Percentiles rank a stretch among this genome's conserved stretches.
phyloP scores from a whole-genome alignment of 2,113 vertebrate genomes.

The Epinephelus lanceolatus region DNA sequence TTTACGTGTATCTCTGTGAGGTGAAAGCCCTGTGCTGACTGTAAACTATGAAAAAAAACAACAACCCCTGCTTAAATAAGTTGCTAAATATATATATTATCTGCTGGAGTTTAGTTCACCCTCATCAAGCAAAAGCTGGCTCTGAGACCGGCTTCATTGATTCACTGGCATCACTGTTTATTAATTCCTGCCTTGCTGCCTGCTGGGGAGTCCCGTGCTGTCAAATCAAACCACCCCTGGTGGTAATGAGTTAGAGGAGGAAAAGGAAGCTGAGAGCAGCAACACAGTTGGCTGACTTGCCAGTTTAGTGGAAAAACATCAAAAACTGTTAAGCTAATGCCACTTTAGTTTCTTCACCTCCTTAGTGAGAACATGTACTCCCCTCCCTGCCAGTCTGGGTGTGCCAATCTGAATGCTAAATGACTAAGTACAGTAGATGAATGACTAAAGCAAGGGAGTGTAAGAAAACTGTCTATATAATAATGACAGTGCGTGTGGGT shows the following conservation, averaged over 20 bases:
- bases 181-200: conserved; percentile 38
- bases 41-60: too few relatives aligned
- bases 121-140: not conserved
- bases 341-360: conserved; percentile 48
- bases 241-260: conserved; percentile 42
- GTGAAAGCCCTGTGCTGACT: too few relatives aligned
- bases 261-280: conserved; percentile 37
- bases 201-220: conserved; percentile 20
- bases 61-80: not conserved
- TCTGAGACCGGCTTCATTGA: conserved; percentile 1
- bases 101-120: not conserved
- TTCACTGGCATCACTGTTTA: conserved; percentile 22
- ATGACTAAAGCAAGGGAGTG: conserved; percentile 30
- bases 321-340: conserved; percentile 57
- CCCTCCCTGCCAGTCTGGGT: conserved; percentile 3
- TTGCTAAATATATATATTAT: not conserved
- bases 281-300: conserved; percentile 39
- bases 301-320: conserved; percentile 51
- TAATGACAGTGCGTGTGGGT: conserved; percentile 12
- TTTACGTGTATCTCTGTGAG: not conserved
- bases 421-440: conserved; percentile 18
- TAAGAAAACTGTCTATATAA: conserved; percentile 15
- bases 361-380: conserved; percentile 25
- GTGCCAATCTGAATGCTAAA: conserved; percentile 35
- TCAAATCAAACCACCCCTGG: conserved; percentile 46